Conservation (phyloP, 2,888 invertebrate species). For the Leptopilina myrica region DNA sequence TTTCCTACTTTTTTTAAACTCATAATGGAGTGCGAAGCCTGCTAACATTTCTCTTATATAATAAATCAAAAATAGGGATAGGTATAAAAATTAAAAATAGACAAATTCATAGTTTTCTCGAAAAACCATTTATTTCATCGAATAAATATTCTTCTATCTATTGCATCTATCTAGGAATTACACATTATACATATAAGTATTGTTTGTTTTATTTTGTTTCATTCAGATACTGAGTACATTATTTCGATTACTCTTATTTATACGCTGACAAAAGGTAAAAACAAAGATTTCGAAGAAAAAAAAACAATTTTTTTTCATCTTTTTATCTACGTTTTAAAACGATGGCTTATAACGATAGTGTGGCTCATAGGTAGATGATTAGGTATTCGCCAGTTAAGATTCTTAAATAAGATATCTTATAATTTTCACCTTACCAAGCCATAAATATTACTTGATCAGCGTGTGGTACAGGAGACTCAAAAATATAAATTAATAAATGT, state of each 20-base stretch:
- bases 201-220: slow-evolving; percentile 62
- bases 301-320: slow-evolving; percentile 56
- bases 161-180: slow-evolving; percentile 72
- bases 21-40: too few relatives aligned
- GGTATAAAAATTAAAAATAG: background rate
- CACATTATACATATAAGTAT: slow-evolving; percentile 72
- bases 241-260: slow-evolving; percentile 65
- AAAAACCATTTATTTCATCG: slow-evolving; percentile 73
- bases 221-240: slow-evolving; percentile 68
- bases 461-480: slow-evolving; percentile 46
- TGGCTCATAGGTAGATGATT: slow-evolving; percentile 53
- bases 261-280: slow-evolving; percentile 65
- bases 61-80: too few relatives aligned
- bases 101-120: slow-evolving; percentile 57
- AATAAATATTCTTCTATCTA: slow-evolving; percentile 75
- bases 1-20: too few relatives aligned
- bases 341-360: slow-evolving; percentile 55
- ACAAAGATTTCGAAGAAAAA: slow-evolving; percentile 56
- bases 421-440: slow-evolving; percentile 52
- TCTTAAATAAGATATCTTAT: slow-evolving; percentile 55
- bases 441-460: slow-evolving; percentile 46
- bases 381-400: slow-evolving; percentile 45
- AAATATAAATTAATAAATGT: slow-evolving; percentile 50
- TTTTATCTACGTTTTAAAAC: slow-evolving; percentile 55
- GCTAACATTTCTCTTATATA: too few relatives aligned